Conservation (phyloP, 2,888 invertebrate genomes). For the Clepsis dumicolana region DNA sequence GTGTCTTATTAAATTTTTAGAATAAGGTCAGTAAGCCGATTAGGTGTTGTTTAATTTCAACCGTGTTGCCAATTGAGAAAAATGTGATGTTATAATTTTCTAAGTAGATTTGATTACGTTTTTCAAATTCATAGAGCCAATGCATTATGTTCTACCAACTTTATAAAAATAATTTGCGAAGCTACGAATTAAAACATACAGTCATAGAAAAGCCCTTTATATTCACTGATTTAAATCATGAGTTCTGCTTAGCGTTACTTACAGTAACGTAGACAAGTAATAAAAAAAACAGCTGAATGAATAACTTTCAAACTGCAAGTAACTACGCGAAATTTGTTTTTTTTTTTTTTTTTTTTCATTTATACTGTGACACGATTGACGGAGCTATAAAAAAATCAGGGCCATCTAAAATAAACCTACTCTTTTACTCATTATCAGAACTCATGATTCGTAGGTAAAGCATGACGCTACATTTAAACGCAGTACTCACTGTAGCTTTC, state of each 20-base stretch:
- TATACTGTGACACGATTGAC: too few relatives aligned
- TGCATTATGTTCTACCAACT: slow-evolving; percentile 18
- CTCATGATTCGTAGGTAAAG: slow-evolving; percentile 8
- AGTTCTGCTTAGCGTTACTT: background rate
- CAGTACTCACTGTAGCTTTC: slow-evolving; percentile 85
- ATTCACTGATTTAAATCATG: slow-evolving; percentile 4
- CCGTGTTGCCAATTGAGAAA: background rate
- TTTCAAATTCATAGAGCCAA: slow-evolving; percentile 16
- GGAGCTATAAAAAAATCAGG: too few relatives aligned
- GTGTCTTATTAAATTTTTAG: background rate
- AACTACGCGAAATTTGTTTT: too few relatives aligned
- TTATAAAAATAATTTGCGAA: slow-evolving; percentile 13
- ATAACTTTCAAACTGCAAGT: too few relatives aligned
- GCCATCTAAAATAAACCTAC: too few relatives aligned
- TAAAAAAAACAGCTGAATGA: too few relatives aligned
- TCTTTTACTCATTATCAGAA: too few relatives aligned
- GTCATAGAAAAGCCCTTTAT: background rate
- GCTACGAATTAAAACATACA: slow-evolving; percentile 7
- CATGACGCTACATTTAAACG: slow-evolving; percentile 14
- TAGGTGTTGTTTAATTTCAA: slow-evolving; percentile 1
- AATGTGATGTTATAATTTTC: slow-evolving; percentile 1
- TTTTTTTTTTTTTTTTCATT: too few relatives aligned
- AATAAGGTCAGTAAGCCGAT: slow-evolving; percentile 35
- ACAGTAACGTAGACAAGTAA: too few relatives aligned
- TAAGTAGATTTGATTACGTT: background rate